A percentile compares a stretch with the other conserved stretches of the same genome.
Evolutionary conservation across 2,797 vertebrate genomes (phyloP).

Genomic region (Intellagama lesueurii): DNA sequence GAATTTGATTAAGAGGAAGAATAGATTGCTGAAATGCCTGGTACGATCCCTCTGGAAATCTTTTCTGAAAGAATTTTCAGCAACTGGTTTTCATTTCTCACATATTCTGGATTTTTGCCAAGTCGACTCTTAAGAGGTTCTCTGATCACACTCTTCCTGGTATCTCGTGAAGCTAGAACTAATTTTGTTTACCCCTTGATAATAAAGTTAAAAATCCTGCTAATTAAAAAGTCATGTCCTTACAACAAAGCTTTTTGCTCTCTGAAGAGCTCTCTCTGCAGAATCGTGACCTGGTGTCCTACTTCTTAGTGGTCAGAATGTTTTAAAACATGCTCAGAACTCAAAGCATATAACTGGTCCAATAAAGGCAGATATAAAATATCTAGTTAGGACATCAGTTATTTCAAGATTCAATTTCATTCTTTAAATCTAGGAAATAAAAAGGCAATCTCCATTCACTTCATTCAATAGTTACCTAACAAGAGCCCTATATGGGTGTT

Average conservation of each 20-base stretch:
- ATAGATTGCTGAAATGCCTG: slow-evolving; percentile 56
- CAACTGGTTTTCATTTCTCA: slow-evolving; percentile 74
- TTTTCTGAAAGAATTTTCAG: slow-evolving; percentile 61
- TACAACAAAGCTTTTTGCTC: slow-evolving; percentile 62
- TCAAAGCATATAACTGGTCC: slow-evolving; percentile 33
- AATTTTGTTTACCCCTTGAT: slow-evolving; percentile 76
- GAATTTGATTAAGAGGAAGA: slow-evolving; percentile 47
- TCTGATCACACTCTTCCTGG: slow-evolving; percentile 73
- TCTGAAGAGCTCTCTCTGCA: slow-evolving; percentile 64
- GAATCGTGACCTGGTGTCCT: slow-evolving; percentile 32
- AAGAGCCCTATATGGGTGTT: background rate
- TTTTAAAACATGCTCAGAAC: slow-evolving; percentile 31
- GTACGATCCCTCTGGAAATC: slow-evolving; percentile 29
- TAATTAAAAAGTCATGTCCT: slow-evolving; percentile 76
- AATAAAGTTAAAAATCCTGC: slow-evolving; percentile 74
- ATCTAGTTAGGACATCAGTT: slow-evolving; percentile 50
- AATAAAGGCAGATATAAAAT: slow-evolving; percentile 56
- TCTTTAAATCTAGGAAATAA: slow-evolving; percentile 36
- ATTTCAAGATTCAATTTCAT: slow-evolving; percentile 54
- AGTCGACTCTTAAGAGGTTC: slow-evolving; percentile 65
- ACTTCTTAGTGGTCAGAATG: slow-evolving; percentile 28
- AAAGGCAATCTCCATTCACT: background rate
- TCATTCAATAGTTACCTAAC: background rate
- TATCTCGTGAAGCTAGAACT: slow-evolving; percentile 75
- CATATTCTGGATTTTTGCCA: slow-evolving; percentile 73